Base-by-base conservation (phyloP, 30 jellyfish, hydroid and myxozoan genomes). In the Aurelia sp. region DNA sequence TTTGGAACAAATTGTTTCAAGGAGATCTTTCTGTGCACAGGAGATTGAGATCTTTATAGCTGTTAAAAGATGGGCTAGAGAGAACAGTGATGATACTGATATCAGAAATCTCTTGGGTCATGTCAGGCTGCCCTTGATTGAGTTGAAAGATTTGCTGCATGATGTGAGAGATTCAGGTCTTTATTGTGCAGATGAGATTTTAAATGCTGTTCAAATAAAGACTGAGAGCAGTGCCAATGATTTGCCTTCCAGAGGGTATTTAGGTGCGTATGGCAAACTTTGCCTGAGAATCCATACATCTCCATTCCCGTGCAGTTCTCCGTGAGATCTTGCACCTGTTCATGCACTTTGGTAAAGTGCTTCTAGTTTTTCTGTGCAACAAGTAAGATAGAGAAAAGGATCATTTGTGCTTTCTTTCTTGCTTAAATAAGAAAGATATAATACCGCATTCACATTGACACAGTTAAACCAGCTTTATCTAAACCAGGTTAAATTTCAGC, bases 1-100 rank as follows among this genome's bases (percentile, higher is more conserved):
- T 13, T 73, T 84, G 6, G 40, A 50, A 64, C 71, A 89, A 40
- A 66, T 93, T 27, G 66, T 87, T 7, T 73, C 96, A 41, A 82
- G 98, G 77, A 86, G 74, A 69, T 93, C 98, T 4, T 93, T 93
- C 67, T 88, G 86, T 88, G 97, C 97, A 4, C 91, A 97, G 10
- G 98, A 93, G 53, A 81, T 83, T 58, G 85, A 78, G 15, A 84
- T 93, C 61, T 93, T 87, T 55, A 69, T 64, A 19, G 96, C 93
- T 13, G 96, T 89, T 47, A 82, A 63, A 17, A 83, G 68, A 27
- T 93, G 98, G 98, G 66, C 89, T 12, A 64, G 61, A 13, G 90
- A 69, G 48, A 82, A 93, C 79, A 53, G 31, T 18, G 35, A 51
- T 59, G 82, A 58, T 6, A 63, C 59, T n/a, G 87, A 79, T n/a